Evolutionary conservation across 2,888 invertebrate species (phyloP).

Genomic region (Lochmaea crataegi): DNA sequence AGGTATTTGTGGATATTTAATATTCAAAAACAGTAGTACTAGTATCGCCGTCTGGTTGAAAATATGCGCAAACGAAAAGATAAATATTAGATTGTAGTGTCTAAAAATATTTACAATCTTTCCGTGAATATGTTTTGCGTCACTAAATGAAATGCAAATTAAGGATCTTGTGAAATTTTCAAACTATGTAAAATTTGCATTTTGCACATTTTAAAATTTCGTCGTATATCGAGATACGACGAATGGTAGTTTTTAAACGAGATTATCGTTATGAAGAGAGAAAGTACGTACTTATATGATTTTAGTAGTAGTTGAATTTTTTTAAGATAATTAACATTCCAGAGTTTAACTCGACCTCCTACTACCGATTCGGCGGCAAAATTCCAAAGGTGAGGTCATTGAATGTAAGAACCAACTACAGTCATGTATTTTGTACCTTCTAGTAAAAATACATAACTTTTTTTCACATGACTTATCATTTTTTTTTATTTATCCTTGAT

Average conservation of each 20-base stretch:
- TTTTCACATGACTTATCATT: neutral
- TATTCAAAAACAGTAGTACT: conserved; percentile 58
- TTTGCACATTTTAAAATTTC: conserved; percentile 7
- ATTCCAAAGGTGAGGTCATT: conserved; percentile 35
- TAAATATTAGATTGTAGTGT: conserved; percentile 62
- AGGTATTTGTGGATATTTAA: conserved; percentile 45
- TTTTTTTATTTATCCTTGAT: no score
- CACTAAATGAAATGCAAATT: conserved; percentile 54
- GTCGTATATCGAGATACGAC: neutral
- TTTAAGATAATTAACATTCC: conserved; percentile 34
- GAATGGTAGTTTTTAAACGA: conserved; percentile 4
- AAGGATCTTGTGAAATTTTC: conserved; percentile 42
- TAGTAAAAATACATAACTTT: neutral
- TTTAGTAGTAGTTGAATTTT: conserved; percentile 25
- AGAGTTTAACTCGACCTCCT: conserved; percentile 25
- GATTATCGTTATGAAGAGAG: conserved; percentile 24
- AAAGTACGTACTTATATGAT: conserved; percentile 27
- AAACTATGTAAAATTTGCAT: conserved; percentile 26
- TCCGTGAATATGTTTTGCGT: conserved; percentile 59
- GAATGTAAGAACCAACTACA: conserved; percentile 27
- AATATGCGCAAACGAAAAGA: conserved; percentile 66
- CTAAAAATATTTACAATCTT: conserved; percentile 63
- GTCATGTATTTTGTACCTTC: conserved; percentile 12
- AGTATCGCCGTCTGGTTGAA: conserved; percentile 72
- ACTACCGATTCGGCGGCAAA: conserved; percentile 30